These are phyloP conservation scores for Drosophila anomelani DNA, from an alignment of 2,888 invertebrate species.

Conservation along the genomic window DNA sequence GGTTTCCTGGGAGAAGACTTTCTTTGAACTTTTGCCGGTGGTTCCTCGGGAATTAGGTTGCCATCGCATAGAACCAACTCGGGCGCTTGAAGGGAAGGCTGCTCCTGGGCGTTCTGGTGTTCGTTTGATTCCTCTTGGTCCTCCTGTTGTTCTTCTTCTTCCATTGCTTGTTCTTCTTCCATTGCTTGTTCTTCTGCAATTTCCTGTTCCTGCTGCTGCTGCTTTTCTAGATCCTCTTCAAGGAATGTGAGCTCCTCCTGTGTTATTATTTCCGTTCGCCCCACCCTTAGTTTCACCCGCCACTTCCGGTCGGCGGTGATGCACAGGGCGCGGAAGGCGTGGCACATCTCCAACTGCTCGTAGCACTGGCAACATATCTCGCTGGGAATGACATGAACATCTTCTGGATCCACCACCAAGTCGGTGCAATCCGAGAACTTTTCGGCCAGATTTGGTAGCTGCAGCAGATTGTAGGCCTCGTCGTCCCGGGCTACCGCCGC, in stretches of 20 bases:
- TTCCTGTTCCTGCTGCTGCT: background rate
- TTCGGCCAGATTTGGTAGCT: conserved; percentile 57
- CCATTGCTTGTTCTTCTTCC: background rate
- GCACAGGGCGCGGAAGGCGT: conserved; percentile 56
- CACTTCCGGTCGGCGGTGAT: conserved; percentile 56
- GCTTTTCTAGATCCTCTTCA: background rate
- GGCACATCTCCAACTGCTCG: conserved; percentile 48
- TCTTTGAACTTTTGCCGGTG: background rate
- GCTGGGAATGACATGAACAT: conserved; percentile 50
- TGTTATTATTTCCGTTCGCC: no score
- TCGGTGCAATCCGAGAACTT: conserved; percentile 72
- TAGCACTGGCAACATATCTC: conserved; percentile 53
- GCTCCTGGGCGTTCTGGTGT: background rate
- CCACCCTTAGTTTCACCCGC: conserved; percentile 25
- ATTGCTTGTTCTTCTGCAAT: background rate
- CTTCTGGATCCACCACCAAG: conserved; percentile 48
- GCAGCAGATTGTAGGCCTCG: conserved; percentile 53
- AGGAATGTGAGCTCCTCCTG: background rate
- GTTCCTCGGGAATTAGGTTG: background rate
- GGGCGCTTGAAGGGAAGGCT: background rate
- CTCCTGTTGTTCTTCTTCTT: background rate
- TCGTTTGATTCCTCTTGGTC: background rate
- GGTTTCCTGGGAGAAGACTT: background rate
- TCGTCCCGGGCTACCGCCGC: conserved; percentile 17
- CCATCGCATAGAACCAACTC: conserved; percentile 15